Conservation (phyloP, 2,888 invertebrate species). For the Oxycera nigricornis region DNA sequence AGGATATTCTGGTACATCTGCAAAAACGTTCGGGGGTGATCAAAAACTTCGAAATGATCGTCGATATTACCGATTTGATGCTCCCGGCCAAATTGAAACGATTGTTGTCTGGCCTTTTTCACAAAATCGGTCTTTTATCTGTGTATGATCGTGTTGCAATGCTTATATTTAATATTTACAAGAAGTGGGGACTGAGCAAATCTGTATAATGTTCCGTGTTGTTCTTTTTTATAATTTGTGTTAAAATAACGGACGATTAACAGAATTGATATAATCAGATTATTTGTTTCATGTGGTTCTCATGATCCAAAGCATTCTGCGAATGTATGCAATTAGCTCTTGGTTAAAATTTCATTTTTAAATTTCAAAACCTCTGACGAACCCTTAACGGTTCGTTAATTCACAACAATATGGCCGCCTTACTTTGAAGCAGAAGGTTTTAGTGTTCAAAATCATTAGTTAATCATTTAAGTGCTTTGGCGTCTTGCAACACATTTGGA, state of each 20-base stretch:
- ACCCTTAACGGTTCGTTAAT: no score
- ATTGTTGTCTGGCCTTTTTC: neutral
- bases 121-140: slow-evolving; percentile 4
- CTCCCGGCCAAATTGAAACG: neutral
- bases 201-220: neutral
- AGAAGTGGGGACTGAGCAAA: neutral
- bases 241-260: neutral
- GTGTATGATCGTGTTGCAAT: slow-evolving; percentile 7
- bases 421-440: no score
- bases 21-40: neutral
- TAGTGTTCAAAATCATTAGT: no score
- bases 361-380: no score
- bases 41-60: slow-evolving; percentile 14
- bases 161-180: slow-evolving; percentile 26
- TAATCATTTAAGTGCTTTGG: no score
- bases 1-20: slow-evolving; percentile 3
- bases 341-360: no score
- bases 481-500: no score
- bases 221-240: neutral
- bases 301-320: no score
- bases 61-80: slow-evolving; percentile 11
- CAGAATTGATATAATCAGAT: no score
- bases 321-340: no score
- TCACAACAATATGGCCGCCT: no score
- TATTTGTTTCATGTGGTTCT: no score